Percentiles rank a stretch among this genome's conserved stretches.
These are phyloP conservation scores for Dasypogon diadema DNA, from an alignment of 2,888 invertebrate species.

Conservation along the genomic window DNA sequence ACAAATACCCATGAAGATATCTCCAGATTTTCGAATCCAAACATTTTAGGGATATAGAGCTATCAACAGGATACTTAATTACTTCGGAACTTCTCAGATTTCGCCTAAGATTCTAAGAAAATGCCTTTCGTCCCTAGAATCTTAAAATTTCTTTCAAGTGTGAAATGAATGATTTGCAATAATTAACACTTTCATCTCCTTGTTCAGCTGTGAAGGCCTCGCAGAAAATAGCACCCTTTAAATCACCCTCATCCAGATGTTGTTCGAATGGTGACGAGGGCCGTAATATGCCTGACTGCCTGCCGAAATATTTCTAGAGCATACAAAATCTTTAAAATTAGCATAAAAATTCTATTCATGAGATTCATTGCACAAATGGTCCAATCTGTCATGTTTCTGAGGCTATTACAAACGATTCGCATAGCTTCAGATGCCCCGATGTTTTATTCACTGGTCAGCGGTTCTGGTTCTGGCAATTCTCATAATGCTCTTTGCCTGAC, in stretches of 20 bases:
- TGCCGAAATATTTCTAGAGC: background rate
- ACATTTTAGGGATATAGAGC: too few relatives aligned
- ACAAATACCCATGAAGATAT: too few relatives aligned
- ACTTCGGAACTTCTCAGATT: background rate
- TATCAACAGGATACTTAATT: too few relatives aligned
- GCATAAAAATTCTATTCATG: conserved; percentile 42
- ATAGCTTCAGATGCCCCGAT: background rate
- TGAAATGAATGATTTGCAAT: background rate
- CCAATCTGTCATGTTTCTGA: conserved; percentile 41
- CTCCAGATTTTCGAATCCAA: too few relatives aligned
- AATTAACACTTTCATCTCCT: background rate
- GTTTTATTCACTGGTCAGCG: conserved; percentile 5
- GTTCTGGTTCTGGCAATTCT: conserved; percentile 13
- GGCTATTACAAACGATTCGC: conserved; percentile 41
- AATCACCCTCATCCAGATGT: background rate
- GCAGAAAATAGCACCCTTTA: background rate
- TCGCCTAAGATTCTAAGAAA: background rate
- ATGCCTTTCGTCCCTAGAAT: background rate
- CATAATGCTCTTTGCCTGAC: conserved; percentile 50
- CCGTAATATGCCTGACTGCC: background rate
- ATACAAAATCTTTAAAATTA: conserved; percentile 34
- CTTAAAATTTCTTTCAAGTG: background rate
- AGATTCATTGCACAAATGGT: conserved; percentile 26
- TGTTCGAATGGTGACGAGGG: background rate
- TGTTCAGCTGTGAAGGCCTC: background rate